A percentile compares a stretch with the other conserved stretches of the same genome.
Evolutionary conservation across 53 echinoderm and acorn worm species (phyloP).

Genomic region (Holothuria leucospilota): DNA sequence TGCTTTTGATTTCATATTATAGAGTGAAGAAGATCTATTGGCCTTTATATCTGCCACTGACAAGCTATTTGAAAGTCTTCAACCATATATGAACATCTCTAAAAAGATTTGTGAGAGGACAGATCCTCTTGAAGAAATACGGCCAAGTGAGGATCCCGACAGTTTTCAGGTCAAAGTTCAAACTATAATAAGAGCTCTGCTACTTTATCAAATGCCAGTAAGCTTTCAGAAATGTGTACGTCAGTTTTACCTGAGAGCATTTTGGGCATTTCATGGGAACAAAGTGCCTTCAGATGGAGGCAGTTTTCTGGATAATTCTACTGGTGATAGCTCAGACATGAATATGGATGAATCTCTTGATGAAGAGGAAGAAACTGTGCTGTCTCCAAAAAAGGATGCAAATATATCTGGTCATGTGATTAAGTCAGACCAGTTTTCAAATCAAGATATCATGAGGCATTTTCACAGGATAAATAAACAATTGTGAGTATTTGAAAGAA

Average conservation of each 20-base stretch:
- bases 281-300: background rate
- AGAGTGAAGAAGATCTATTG: conserved; percentile 24
- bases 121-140: background rate
- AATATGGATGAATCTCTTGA: conserved; percentile 40
- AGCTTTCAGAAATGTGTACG: conserved; percentile 61
- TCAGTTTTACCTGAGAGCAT: conserved; percentile 74
- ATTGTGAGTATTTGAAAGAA: conserved; percentile 67
- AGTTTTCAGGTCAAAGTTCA: conserved; percentile 60
- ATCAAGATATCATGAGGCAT: conserved; percentile 56
- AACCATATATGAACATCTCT: conserved; percentile 55
- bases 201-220: conserved; percentile 64
- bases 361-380: background rate
- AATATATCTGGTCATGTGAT: background rate
- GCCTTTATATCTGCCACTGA: conserved; percentile 53
- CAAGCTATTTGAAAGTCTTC: conserved; percentile 45
- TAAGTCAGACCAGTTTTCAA: background rate
- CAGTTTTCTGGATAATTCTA: conserved; percentile 21
- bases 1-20: background rate
- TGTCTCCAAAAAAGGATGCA: background rate
- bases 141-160: background rate
- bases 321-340: conserved; percentile 24
- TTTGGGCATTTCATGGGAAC: conserved; percentile 61
- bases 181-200: conserved; percentile 64
- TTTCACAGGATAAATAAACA: conserved; percentile 88
- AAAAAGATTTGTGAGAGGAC: conserved; percentile 27